Percentiles rank a stretch among this genome's conserved stretches.
Evolutionary conservation across 2,113 vertebrate genomes (phyloP).

Genomic region (Cygnus buccinator): DNA sequence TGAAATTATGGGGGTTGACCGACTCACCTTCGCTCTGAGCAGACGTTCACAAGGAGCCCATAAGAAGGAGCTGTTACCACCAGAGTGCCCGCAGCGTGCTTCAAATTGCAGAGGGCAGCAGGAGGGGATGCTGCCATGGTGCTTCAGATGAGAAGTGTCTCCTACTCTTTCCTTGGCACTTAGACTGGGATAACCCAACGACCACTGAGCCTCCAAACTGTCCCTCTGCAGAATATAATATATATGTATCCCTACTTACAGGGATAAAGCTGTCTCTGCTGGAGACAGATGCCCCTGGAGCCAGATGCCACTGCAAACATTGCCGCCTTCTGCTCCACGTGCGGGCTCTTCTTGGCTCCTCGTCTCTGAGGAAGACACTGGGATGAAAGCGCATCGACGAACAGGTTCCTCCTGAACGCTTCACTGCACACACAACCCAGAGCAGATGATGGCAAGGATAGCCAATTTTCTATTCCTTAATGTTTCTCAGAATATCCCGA

Average conservation of each 20-base stretch:
- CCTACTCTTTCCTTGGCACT: background rate
- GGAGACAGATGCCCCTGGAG: rapidly evolving
- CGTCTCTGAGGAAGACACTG: background rate
- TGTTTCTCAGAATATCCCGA: background rate
- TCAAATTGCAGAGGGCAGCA: rapidly evolving
- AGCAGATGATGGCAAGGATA: background rate
- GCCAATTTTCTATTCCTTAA: rapidly evolving
- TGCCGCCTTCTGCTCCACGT: background rate
- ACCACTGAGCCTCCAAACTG: background rate
- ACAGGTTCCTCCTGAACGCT: rapidly evolving
- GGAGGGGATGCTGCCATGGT: background rate
- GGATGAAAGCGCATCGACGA: rapidly evolving
- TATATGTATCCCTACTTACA: background rate
- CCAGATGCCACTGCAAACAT: rapidly evolving
- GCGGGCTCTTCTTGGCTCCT: background rate
- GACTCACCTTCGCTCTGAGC: background rate
- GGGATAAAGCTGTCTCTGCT: background rate
- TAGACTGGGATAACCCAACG: rapidly evolving
- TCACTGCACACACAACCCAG: rapidly evolving
- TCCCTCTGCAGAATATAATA: background rate
- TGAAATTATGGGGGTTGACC: rapidly evolving
- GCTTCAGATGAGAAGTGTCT: background rate
- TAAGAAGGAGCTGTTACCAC: background rate
- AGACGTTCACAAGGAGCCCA: background rate
- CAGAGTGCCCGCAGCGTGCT: background rate